These are phyloP conservation scores for Zapus hudsonius DNA, from an alignment of 2,113 vertebrate species.

Conservation along the genomic window DNA sequence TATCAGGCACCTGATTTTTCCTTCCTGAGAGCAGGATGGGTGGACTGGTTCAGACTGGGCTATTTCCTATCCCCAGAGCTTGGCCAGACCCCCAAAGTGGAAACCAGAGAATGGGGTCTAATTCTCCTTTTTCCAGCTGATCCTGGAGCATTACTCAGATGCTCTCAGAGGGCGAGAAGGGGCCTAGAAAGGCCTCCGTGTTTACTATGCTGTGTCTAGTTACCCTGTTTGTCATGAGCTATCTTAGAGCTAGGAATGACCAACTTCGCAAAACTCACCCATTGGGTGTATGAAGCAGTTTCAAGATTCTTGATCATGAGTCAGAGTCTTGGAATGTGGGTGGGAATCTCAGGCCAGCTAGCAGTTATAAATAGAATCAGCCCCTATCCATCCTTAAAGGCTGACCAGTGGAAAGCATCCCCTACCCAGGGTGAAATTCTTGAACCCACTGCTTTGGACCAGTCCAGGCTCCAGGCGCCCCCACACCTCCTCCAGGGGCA, in stretches of 20 bases:
- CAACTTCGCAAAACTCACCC: neutral
- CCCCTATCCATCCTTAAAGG: neutral
- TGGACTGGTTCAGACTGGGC: neutral
- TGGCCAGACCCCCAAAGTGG: neutral
- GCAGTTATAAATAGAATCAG: constrained; percentile 52
- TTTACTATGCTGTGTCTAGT: neutral
- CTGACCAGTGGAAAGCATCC: neutral
- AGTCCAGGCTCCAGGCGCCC: neutral
- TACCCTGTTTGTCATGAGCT: neutral
- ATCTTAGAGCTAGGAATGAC: neutral
- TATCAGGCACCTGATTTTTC: neutral
- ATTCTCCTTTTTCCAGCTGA: neutral
- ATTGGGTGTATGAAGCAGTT: neutral
- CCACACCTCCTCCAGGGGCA: constrained; percentile 29
- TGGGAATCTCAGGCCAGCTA: neutral
- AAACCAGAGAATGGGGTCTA: neutral
- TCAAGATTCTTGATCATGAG: neutral
- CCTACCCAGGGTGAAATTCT: constrained; percentile 52
- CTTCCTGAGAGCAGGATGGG: neutral
- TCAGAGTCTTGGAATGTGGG: constrained; percentile 41
- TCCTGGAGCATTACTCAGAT: neutral
- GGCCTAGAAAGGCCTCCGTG: neutral
- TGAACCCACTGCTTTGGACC: constrained; percentile 67
- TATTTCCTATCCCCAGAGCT: neutral
- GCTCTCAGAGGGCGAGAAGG: neutral